Conservation (phyloP, 2,113 vertebrate genomes). For the Saiga tatarica region DNA sequence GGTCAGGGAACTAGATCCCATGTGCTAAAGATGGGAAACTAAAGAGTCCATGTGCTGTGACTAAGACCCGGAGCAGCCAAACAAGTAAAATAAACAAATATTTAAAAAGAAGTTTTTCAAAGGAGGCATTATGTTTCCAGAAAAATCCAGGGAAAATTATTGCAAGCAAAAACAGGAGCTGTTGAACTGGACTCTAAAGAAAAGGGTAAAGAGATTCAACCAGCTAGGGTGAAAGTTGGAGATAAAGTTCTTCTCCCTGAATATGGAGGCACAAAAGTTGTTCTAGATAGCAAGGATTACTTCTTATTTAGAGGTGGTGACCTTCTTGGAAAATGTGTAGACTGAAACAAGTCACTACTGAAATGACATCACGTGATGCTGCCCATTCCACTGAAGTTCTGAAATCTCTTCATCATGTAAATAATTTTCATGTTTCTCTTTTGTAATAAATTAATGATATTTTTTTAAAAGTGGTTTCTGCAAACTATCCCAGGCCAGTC, state of each 20-base stretch:
- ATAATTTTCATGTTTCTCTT: slow-evolving; percentile 86
- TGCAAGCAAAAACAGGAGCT: slow-evolving; percentile 87
- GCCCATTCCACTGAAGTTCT: slow-evolving; percentile 81
- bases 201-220: slow-evolving; percentile 88
- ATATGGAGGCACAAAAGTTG: slow-evolving; percentile 95
- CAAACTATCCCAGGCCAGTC: neutral
- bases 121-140: slow-evolving; percentile 90
- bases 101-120: slow-evolving; percentile 61
- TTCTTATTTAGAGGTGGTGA: slow-evolving; percentile 97
- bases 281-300: slow-evolving; percentile 96
- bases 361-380: slow-evolving; percentile 65
- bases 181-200: slow-evolving; percentile 82
- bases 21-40: neutral
- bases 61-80: neutral
- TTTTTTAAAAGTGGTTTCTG: neutral
- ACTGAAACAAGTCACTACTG: slow-evolving; percentile 83
- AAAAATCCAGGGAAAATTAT: slow-evolving; percentile 91
- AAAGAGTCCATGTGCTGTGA: neutral
- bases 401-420: slow-evolving; percentile 89
- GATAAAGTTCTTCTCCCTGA: slow-evolving; percentile 96
- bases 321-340: slow-evolving; percentile 94
- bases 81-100: neutral
- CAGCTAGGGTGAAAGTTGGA: slow-evolving; percentile 92
- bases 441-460: slow-evolving; percentile 80
- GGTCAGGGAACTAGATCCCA: neutral